Conservation (phyloP, 1,140 invertebrate species). For the Cyrtorhinus lividipennis region DNA sequence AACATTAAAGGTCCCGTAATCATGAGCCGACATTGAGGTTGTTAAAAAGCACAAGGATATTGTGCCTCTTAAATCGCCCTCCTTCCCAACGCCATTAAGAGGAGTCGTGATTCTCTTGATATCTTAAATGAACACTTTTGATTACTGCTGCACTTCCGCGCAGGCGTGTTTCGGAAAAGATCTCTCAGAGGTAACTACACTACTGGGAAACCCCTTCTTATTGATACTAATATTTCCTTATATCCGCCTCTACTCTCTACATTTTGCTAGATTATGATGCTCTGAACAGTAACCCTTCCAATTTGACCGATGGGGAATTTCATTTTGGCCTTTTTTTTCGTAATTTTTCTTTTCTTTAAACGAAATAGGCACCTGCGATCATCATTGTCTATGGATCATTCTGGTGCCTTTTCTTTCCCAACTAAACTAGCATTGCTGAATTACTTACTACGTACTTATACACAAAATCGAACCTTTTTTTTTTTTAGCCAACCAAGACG, state of each 20-base stretch:
- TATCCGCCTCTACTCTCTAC: slow-evolving; percentile 18
- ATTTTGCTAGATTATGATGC: slow-evolving; percentile 18
- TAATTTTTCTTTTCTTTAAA: too few relatives aligned
- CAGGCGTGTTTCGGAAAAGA: slow-evolving; percentile 85
- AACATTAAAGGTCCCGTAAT: too few relatives aligned
- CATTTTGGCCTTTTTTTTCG: slow-evolving; percentile 7
- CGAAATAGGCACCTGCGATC: too few relatives aligned
- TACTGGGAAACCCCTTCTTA: slow-evolving; percentile 30
- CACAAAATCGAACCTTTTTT: too few relatives aligned
- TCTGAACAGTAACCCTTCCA: slow-evolving; percentile 16
- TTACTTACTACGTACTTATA: too few relatives aligned
- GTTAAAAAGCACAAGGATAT: too few relatives aligned
- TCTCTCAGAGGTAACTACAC: slow-evolving; percentile 45
- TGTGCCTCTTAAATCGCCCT: too few relatives aligned
- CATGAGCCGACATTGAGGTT: too few relatives aligned
- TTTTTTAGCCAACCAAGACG: too few relatives aligned
- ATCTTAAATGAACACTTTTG: slow-evolving; percentile 25
- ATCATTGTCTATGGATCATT: too few relatives aligned
- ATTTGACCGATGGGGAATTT: slow-evolving; percentile 18
- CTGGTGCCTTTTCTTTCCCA: too few relatives aligned
- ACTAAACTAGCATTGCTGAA: too few relatives aligned
- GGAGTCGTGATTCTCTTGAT: not conserved
- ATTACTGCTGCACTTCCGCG: slow-evolving; percentile 29
- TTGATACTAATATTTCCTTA: slow-evolving; percentile 19
- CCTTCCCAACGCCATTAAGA: not conserved